Conservation (phyloP, 2,797 vertebrate genomes). For the Phataginus tetradactyla region DNA sequence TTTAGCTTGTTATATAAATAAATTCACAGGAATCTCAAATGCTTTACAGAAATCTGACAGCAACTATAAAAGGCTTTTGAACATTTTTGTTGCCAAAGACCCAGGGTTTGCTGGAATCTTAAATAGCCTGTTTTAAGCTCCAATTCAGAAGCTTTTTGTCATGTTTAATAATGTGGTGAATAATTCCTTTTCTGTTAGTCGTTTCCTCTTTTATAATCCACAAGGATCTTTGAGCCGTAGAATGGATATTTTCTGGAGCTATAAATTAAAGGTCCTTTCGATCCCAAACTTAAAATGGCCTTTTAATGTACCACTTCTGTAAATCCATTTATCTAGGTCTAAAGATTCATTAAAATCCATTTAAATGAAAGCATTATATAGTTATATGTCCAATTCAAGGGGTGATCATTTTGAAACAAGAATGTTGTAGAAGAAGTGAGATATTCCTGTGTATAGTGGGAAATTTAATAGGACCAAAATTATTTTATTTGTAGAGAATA, state of each 20-base stretch:
- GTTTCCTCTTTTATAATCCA: conserved; percentile 84
- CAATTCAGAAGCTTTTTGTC: conserved; percentile 89
- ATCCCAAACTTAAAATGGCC: conserved; percentile 76
- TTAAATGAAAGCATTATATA: conserved; percentile 70
- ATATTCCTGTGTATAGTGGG: background rate
- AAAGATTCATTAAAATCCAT: conserved; percentile 78
- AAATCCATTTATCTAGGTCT: conserved; percentile 72
- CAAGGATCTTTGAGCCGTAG: conserved; percentile 83
- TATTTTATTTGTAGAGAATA: conserved; percentile 1
- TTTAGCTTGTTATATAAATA: conserved; percentile 90
- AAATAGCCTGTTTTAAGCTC: conserved; percentile 87
- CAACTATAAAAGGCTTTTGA: conserved; percentile 90
- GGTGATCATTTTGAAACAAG: conserved; percentile 69
- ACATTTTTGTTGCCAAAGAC: conserved; percentile 89
- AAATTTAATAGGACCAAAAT: conserved; percentile 1
- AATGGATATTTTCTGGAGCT: conserved; percentile 82
- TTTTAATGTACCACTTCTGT: conserved; percentile 80
- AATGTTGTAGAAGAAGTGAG: background rate
- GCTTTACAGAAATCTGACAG: conserved; percentile 90
- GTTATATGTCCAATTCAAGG: conserved; percentile 54
- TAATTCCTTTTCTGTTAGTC: conserved; percentile 86
- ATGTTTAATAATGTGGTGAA: conserved; percentile 90
- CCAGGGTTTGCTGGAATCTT: conserved; percentile 89
- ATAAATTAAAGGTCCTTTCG: conserved; percentile 80
- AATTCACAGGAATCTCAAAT: conserved; percentile 88